Base-by-base conservation (phyloP, 2,888 invertebrate genomes). In the Scelioninae gen. 2 region DNA sequence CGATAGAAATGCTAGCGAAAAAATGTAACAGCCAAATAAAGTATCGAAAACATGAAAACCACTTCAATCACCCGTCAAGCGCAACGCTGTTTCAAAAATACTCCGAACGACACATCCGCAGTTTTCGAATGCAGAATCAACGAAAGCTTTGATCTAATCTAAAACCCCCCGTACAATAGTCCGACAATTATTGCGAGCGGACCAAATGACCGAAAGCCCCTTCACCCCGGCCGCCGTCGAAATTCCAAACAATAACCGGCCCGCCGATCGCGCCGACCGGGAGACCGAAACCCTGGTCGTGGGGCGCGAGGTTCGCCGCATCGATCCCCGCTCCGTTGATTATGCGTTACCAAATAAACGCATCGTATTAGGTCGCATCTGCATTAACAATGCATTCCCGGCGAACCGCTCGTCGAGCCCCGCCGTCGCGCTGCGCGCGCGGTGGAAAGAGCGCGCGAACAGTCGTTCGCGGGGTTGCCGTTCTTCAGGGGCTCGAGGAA, bases 321-420 rank as follows among this genome's bases (percentile, higher is more conserved):
- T 39, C 46, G 55, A 65, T 65, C 55, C 39, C 6, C 39, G 39
- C 31, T 65, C n/a, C n/a, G n/a, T n/a, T n/a, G 48, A 65, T 65
- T 65, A 57, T 65, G 65, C 65, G 48, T 65, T 46, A 46, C 43
- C 55, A 65, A 57, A 55, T 57, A 46, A 65, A 65, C 65, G 55
- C 65, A 65, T 65, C 39, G 41, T 35, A 65, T 65, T 65, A 57
- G 48, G 11, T 35, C 31, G 55, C 19, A 65, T 48, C 43, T n/a
- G n/a, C n/a, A n/a, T n/a, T n/a, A n/a, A n/a, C n/a, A n/a, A n/a
- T n/a, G n/a, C n/a, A n/a, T n/a, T n/a, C n/a, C n/a, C n/a, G n/a
- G n/a, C n/a, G n/a, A n/a, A n/a, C n/a, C n/a, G n/a, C n/a, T n/a
- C n/a, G n/a, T n/a, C n/a, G n/a, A n/a, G n/a, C n/a, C n/a, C n/a